Evolutionary conservation across 2,113 vertebrate genomes (phyloP), one percentile per base, ranked within the genome.

Genomic region (Progne subis): DNA sequence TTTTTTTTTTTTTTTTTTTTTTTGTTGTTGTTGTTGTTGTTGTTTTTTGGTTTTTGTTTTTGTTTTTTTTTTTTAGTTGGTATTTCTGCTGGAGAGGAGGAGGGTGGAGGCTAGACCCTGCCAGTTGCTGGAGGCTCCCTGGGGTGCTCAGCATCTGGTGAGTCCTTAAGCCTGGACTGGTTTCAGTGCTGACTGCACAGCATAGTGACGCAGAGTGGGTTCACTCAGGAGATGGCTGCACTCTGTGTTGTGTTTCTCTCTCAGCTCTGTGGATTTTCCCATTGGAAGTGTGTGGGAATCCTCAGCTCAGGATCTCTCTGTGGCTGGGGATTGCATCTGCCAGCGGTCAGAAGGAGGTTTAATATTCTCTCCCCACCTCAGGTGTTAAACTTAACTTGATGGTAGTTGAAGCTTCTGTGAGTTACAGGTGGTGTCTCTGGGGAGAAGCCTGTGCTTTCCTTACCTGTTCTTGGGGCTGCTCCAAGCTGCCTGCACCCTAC

Each of bases 61-160:
- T 94, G 88, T 8, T 37, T 37, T 37, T 37, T 72, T 91, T 96
- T 96, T 95, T 20, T 18, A 77, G 82, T 89, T 34, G 70, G 50
- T 85, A 32, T 69, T 94, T 85, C 65, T 95, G 69, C 81, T 34
- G 53, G 76, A 70, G 82, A 90, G 83, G 63, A 94, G 82, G 72
- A 92, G 83, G 69, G 47, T 32, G 37, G 56, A 68, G 52, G 34
- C 46, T 12, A 34, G 19, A 47, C 20, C 21, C 34, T 6, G 19
- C 3, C 5, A 21, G 32, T 16, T n/a, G 43, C 26, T 72, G 1
- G 8, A 37, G 60, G n/a, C 55, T 82, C 37, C 29, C 39, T 3
- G 6, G 23, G 24, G 15, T 61, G 37, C 79, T 59, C 53, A 55
- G 60, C 43, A 26, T 59, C 63, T 32, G 43, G 9, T 6, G 32